Base-by-base conservation (phyloP, 2,797 vertebrate genomes). In the Coracias cyanogaster region DNA sequence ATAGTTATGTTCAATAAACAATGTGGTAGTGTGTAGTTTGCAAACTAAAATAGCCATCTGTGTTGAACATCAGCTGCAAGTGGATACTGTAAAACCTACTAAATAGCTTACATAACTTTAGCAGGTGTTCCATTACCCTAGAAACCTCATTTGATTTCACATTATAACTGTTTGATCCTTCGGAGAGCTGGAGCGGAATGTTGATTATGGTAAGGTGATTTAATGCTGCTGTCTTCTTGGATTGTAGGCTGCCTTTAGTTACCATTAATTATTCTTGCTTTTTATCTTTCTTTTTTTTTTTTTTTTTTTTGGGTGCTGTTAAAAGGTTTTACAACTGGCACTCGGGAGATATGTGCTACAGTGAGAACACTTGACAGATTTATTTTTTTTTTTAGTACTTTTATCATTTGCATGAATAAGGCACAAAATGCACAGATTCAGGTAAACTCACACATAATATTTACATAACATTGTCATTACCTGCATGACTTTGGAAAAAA, bases 361-460 rank as follows among this genome's bases (percentile, higher is more conserved):
- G 85, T 96, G 98, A 97, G 98, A 98, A 98, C 97, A 98, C 98
- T 97, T 97, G 98, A 98, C 98, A 94, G 96, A 97, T 96, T 87
- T 45, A 7, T 57, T 78, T 48, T 62, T 78, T 71, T 93, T 98
- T 98, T 98, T 98, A 98, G 98, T 98, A 98, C 98, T 97, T 97
- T 96, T 98, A 98, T 98, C 97, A 98, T 98, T 98, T 98, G 98
- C 98, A 97, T 99, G 98, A 99, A 98, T 99, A 99, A 99, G 99
- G 99, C 99, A 99, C 99, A 99, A 99, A 98, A 99, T 99, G 99
- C 99, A 99, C 99, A 99, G 98, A 99, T 99, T 99, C 98, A 98
- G 99, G 98, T 99, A 99, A 99, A 99, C 98, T 98, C 98, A 99
- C 98, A 98, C 98, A 98, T 98, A 98, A 93, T 99, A 99, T 99